phyloP scores from a whole-genome alignment of 2,113 vertebrate species.

The Hippopotamus amphibius region DNA sequence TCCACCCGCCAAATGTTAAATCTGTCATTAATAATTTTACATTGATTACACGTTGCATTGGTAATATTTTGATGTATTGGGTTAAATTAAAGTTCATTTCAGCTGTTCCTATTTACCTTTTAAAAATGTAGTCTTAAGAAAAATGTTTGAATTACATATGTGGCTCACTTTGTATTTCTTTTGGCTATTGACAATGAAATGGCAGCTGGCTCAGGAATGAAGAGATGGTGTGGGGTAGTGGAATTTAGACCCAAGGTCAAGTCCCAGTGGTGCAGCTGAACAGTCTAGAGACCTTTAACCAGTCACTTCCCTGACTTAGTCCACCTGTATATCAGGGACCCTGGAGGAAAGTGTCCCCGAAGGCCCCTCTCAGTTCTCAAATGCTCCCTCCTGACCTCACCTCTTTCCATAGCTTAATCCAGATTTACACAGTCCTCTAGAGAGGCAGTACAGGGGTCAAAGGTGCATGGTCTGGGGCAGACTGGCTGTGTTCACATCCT shows the following conservation, averaged over 20 bases:
- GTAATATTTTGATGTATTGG: neutral
- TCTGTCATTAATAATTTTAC: neutral
- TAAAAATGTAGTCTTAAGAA: neutral
- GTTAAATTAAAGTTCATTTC: neutral
- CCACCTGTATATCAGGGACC: too few relatives aligned
- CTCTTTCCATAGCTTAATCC: neutral
- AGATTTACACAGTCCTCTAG: neutral
- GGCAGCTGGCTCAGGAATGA: neutral
- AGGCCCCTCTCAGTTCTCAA: neutral
- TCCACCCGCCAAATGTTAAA: neutral
- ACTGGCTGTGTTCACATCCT: neutral
- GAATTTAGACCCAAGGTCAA: neutral
- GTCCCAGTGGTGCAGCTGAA: neutral
- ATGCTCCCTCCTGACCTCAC: neutral
- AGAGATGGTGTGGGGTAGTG: neutral
- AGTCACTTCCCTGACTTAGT: neutral
- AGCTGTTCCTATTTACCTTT: neutral
- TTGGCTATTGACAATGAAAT: neutral
- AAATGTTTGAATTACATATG: neutral
- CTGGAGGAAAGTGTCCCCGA: neutral
- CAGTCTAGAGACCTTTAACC: neutral
- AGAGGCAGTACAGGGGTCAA: fast-evolving
- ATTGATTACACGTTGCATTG: neutral
- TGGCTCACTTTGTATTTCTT: neutral
- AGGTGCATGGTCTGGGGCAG: fast-evolving